Conservation (phyloP, 2,113 vertebrate species). For the Ageneiosus marmoratus region DNA sequence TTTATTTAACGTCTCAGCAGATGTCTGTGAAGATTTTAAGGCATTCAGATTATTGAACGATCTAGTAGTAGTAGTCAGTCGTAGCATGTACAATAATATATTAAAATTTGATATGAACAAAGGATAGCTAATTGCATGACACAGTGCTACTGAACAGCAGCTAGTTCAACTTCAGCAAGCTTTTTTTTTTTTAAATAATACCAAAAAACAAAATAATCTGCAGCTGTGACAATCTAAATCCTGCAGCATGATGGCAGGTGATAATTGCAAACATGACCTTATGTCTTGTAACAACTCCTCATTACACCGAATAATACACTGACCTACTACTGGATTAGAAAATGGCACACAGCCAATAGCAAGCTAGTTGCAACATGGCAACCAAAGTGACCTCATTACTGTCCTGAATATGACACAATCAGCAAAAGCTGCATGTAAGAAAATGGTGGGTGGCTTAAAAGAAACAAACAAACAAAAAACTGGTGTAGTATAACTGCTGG, state of each 20-base stretch:
- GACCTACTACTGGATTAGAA: neutral
- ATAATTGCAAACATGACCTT: constrained; percentile 9
- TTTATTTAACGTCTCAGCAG: constrained; percentile 21
- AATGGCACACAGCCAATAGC: constrained; percentile 3
- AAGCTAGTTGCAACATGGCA: neutral
- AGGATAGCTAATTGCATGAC: neutral
- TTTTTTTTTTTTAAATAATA: neutral
- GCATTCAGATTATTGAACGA: neutral
- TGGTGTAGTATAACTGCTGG: constrained; percentile 7
- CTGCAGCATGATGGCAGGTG: neutral
- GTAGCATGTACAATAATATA: neutral
- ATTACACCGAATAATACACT: neutral
- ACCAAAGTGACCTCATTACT: constrained; percentile 13
- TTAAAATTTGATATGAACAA: neutral
- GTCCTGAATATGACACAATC: neutral
- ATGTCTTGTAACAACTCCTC: neutral
- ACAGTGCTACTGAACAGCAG: neutral
- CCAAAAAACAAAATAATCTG: neutral
- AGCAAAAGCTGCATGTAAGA: neutral
- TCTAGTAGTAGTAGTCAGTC: neutral
- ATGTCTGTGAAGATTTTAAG: neutral
- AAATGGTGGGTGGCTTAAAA: neutral
- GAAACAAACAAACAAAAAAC: neutral
- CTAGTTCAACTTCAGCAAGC: neutral
- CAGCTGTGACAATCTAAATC: neutral